Evolutionary conservation across 2,888 invertebrate genomes (phyloP).

Genomic region (Phorcus lineatus): DNA sequence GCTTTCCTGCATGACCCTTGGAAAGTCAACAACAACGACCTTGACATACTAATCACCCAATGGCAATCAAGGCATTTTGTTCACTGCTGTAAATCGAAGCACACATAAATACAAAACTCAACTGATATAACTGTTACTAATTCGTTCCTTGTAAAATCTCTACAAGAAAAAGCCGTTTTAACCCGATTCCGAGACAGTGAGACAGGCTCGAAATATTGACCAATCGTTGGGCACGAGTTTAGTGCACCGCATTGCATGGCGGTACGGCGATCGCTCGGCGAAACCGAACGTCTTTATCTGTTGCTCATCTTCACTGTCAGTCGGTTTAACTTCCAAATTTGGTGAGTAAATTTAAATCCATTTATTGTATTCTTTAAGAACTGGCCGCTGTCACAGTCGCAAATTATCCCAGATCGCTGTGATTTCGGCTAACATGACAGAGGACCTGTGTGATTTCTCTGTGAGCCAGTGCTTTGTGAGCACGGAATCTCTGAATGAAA

Average conservation of each 20-base stretch:
- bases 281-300: not conserved
- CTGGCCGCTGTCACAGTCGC: not conserved
- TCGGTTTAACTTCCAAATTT: not conserved
- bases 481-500: not conserved
- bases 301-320: not conserved
- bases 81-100: not conserved
- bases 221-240: not conserved
- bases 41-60: not conserved
- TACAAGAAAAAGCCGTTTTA: not conserved
- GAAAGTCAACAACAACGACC: constrained; percentile 5
- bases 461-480: not conserved
- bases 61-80: not conserved
- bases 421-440: not conserved
- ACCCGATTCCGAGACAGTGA: not conserved
- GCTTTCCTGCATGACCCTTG: not conserved
- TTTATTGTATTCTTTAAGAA: not conserved
- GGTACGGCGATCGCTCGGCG: not conserved
- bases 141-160: not conserved
- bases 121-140: not conserved
- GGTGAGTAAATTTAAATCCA: not conserved
- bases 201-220: not conserved
- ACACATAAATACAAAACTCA: not conserved
- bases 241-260: constrained; percentile 3
- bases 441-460: not conserved
- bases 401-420: not conserved